phyloP scores from a whole-genome alignment of 2,113 vertebrate species.

The Pelmatolapia mariae region DNA sequence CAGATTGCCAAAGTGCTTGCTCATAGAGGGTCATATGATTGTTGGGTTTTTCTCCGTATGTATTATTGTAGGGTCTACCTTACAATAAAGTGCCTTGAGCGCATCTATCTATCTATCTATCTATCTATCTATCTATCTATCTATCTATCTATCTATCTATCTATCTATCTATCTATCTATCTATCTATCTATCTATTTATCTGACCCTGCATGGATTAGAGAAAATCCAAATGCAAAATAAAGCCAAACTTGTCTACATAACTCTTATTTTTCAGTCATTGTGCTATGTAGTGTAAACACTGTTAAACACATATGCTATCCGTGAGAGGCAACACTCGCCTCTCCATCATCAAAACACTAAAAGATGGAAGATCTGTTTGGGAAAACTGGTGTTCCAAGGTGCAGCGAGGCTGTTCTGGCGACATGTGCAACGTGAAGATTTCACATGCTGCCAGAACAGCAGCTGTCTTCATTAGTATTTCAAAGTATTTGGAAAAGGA shows the following conservation, averaged over 20 bases:
- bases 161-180: accelerated
- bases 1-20: background rate
- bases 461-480: background rate
- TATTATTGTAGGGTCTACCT: background rate
- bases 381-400: background rate
- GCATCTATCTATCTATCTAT: too few species aligned
- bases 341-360: background rate
- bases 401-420: background rate
- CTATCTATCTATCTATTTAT: background rate
- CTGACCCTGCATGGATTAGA: background rate
- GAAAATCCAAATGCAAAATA: background rate
- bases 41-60: background rate
- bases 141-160: background rate
- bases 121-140: too few species aligned
- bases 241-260: background rate
- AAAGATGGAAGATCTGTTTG: background rate
- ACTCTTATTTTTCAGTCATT: background rate
- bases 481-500: background rate
- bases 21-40: background rate
- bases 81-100: background rate
- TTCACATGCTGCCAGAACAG: background rate
- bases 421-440: background rate
- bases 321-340: background rate
- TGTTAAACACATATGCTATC: background rate
- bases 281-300: background rate